Evolutionary conservation across 2,113 vertebrate genomes (phyloP), one percentile per base, ranked within the genome.

Genomic region (Zosterops pallidus): DNA sequence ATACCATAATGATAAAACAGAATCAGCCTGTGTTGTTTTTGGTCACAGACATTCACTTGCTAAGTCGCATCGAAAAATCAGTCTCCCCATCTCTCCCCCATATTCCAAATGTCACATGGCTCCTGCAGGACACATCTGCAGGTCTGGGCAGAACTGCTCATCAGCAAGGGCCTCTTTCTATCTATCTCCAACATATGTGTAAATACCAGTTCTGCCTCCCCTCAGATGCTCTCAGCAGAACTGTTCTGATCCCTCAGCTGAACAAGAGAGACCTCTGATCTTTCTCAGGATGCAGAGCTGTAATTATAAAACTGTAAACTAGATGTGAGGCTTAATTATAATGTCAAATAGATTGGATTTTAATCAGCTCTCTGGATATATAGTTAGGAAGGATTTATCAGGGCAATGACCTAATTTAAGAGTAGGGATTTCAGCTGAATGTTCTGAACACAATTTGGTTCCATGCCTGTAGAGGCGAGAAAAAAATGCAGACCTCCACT

Each of bases 291-390:
- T 91, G 52, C 64, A 91, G 67, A 55, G 44, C 25, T 78, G 78
- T 92, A 97, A 95, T 97, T 95, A 95, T 92, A 83, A 80, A 91
- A 94, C 78, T 91, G 82, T 91, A 95, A 95, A 95, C 92, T 94
- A 91, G 82, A 92, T 92, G 90, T 92, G 88, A 91, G 60, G 83
- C 71, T 95, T 96, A 95, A 96, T 97, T 96, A 95, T 93, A 90
- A 77, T 71, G 94, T 95, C 90, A 93, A 85, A 94, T 85, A 95
- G 87, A 96, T 86, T 96, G 90, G 88, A 93, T 95, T 96, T 95
- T 95, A 97, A 97, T 97, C 94, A 95, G 67, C 71, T 95, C 68
- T 91, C 79, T 94, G 90, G 87, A 81, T 96, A 93, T 86, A 81
- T 20, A 50, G 71, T 92, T 94, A 94, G 82, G 68, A 70, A 83